Conservation (phyloP, 2,888 invertebrate genomes). For the Dexiosoma caninum region DNA sequence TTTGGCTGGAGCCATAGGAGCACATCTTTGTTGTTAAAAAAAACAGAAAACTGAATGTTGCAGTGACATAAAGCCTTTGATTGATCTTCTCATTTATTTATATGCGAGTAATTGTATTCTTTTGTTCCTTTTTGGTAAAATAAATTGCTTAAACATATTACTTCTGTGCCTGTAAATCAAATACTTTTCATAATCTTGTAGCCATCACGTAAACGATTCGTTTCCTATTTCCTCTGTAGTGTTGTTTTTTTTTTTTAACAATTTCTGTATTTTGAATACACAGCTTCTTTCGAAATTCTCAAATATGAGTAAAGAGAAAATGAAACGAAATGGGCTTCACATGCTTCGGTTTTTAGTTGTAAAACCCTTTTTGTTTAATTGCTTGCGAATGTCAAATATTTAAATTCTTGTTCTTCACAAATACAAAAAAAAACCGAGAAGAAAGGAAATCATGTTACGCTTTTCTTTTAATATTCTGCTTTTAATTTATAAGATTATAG, state of each 20-base stretch:
- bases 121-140: background rate
- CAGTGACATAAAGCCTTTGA: background rate
- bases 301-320: background rate
- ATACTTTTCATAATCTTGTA: background rate
- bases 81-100: background rate
- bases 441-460: conserved; percentile 50
- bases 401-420: conserved; percentile 45
- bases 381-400: conserved; percentile 56
- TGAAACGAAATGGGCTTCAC: background rate
- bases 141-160: background rate
- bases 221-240: background rate
- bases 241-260: too few relatives aligned
- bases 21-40: too few relatives aligned
- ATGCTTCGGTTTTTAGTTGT: conserved; percentile 19
- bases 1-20: too few relatives aligned
- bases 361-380: conserved; percentile 48
- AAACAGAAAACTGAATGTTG: too few relatives aligned
- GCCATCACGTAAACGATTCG: background rate
- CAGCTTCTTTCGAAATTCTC: background rate
- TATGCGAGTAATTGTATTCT: background rate
- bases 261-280: background rate
- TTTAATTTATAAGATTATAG: conserved; percentile 22
- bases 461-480: background rate
- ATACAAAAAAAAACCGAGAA: conserved; percentile 1
- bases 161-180: conserved; percentile 1